phyloP scores from a whole-genome alignment of 2,113 vertebrate species.

The Oophaga pumilio region DNA sequence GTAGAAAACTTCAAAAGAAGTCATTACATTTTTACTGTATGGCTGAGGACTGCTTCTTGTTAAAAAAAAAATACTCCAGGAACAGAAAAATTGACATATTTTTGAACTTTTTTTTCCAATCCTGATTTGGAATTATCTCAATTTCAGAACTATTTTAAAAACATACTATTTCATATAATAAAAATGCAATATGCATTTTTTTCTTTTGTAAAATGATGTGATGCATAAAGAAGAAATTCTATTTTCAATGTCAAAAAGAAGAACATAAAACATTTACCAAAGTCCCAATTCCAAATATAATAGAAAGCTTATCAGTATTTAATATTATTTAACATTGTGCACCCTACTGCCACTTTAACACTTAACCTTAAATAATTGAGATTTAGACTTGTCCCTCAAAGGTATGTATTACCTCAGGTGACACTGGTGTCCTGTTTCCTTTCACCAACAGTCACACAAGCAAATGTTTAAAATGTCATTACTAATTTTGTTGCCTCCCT shows the following conservation, averaged over 20 bases:
- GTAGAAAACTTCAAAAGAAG: conserved; percentile 45
- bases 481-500: too few species aligned
- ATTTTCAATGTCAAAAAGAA: background rate
- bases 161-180: background rate
- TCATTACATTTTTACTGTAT: conserved; percentile 47
- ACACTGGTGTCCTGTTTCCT: background rate
- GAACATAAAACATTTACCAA: background rate
- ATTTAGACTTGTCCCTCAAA: background rate
- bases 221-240: background rate
- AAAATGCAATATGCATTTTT: background rate
- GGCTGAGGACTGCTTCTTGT: background rate
- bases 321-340: background rate
- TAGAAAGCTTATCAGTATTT: background rate
- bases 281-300: background rate
- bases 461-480: too few species aligned
- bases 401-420: background rate
- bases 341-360: background rate
- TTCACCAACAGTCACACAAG: background rate
- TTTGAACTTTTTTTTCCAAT: background rate
- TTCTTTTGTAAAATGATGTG: background rate
- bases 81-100: background rate
- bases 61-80: background rate
- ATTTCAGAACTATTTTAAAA: background rate
- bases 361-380: background rate
- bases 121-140: background rate